Conservation (phyloP, 2,113 vertebrate species). For the Coturnix japonica region DNA sequence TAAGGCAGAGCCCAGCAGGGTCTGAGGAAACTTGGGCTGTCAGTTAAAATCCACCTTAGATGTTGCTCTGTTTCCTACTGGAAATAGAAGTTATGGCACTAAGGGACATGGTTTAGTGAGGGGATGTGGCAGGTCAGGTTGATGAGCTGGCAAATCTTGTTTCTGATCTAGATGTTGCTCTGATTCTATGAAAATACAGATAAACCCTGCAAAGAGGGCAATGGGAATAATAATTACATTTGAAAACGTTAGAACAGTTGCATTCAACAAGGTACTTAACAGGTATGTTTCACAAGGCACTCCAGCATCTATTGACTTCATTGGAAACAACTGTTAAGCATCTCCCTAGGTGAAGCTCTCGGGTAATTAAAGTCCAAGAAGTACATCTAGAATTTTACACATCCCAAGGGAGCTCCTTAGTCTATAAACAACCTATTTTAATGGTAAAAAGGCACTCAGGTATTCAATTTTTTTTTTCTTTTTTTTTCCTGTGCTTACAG, state of each 20-base stretch:
- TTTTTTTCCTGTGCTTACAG: not conserved
- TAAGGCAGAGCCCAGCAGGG: not conserved
- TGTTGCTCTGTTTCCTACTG: not conserved
- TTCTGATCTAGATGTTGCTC: not conserved
- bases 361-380: not conserved
- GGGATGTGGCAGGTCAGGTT: not conserved
- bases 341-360: not conserved
- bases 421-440: not conserved
- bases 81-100: not conserved
- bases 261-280: fast-evolving
- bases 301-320: not conserved
- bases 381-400: not conserved
- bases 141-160: not conserved
- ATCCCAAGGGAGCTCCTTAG: not conserved
- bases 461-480: not conserved
- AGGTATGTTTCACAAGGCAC: not conserved
- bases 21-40: not conserved
- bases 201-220: not conserved
- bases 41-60: not conserved
- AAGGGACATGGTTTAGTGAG: not conserved
- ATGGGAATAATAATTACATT: not conserved
- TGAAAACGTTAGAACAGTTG: not conserved
- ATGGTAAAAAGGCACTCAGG: not conserved
- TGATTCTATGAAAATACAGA: not conserved
- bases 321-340: not conserved